Percentiles rank a stretch among this genome's conserved stretches.
Conservation (phyloP, 2,888 invertebrate genomes). For the Chloroclysta siterata region DNA sequence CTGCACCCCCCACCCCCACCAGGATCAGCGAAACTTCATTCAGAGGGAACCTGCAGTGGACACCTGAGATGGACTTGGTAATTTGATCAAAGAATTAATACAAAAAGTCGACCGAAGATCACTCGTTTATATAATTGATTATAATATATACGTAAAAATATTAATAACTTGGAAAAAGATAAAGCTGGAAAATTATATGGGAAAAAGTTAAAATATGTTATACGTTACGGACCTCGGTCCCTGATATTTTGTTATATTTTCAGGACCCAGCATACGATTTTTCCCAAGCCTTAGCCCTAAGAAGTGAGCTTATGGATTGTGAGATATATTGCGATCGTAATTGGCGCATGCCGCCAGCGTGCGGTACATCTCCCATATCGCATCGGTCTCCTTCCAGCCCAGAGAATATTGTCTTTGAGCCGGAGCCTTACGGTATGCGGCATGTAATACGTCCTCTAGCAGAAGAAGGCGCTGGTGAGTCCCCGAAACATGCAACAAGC, state of each 20-base stretch:
- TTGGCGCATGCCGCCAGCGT: conserved; percentile 68
- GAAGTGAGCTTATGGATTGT: conserved; percentile 68
- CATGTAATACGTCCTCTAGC: conserved; percentile 59
- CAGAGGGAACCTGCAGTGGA: conserved; percentile 69
- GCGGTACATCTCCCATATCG: conserved; percentile 69
- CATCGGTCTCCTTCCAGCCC: conserved; percentile 59
- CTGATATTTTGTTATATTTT: conserved; percentile 2
- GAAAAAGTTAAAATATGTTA: no score
- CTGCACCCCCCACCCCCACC: conserved; percentile 37
- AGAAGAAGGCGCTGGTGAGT: conserved; percentile 70
- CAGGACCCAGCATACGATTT: conserved; percentile 72
- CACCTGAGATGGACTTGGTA: conserved; percentile 23
- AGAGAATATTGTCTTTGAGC: conserved; percentile 63
- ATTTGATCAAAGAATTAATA: not conserved
- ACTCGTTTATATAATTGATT: no score
- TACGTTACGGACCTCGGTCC: no score
- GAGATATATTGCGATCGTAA: conserved; percentile 73
- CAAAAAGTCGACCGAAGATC: no score
- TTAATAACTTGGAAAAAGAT: no score
- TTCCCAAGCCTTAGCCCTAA: conserved; percentile 48
- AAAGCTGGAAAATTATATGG: no score
- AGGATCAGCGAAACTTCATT: conserved; percentile 40
- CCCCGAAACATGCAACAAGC: conserved; percentile 93
- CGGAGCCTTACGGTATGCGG: conserved; percentile 63
- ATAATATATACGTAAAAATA: no score